Evolutionary conservation across 1,140 invertebrate species (phyloP), one percentile per base, ranked within the genome.

Genomic region (Hermetia illucens): DNA sequence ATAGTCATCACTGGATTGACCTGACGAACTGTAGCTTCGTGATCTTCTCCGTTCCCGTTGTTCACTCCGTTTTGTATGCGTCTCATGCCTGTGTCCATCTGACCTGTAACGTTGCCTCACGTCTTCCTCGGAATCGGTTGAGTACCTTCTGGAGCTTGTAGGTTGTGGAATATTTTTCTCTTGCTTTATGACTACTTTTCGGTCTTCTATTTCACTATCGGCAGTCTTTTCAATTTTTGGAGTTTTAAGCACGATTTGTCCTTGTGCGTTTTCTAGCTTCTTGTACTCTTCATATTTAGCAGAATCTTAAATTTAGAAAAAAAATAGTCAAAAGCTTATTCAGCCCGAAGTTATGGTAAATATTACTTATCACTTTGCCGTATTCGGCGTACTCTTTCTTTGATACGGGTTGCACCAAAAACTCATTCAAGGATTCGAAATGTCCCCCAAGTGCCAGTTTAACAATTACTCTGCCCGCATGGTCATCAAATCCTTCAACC

Each of bases 401-500:
- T 1, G 75, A 71, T 3, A 93, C 82, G 1, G 81, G 66, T 48
- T 77, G 65, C 41, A 92, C 68, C 54, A 77, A 69, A 45, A 76
- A 78, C 62, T 92, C 86, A 55, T 76, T 82, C 9, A 91, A 57
- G 20, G 77, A 78, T 25, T 82, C 65, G 15, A 66, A 72, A 51
- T 76, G 61, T 33, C 76, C 75, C 39, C 72, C 75, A 2, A 88
- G 62, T 15, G 80, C 66, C 43, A 90, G 65, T 66, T 84, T 85
- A 0, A 93, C 69, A 51, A 87, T 75, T 8, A 88, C 66, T 40
- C 87, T 66, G 1, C 79, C 79, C 41, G 77, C 78, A 47, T 88
- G 81, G 49, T 91, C 87, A 64, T 92, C 84, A 42, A 92, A 71
- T 19, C 84, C 82, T 51, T 83, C 71, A 15, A 93, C 71, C 75